Evolutionary conservation across 2,888 invertebrate species (phyloP), one percentile per base, ranked within the genome.

Genomic region (Erebia ligea): DNA sequence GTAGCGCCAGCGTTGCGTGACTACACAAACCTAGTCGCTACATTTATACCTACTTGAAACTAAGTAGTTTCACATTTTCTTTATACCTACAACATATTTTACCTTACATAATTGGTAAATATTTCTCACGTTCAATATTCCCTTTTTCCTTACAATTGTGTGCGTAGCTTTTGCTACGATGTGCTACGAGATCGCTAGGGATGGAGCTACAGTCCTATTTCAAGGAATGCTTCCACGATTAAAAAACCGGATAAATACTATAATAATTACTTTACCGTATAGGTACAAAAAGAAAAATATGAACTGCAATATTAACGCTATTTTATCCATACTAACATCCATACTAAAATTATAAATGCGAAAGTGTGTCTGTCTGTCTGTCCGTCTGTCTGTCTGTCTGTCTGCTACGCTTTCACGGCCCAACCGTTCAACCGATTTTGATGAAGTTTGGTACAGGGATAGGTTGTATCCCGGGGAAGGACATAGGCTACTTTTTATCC

Each of bases 1-100:
- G 45, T 62, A 45, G 50, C 48, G 48, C 13, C 59, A 50, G 40
- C 65, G 59, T 70, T 70, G 70, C 72, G 67, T 70, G 68, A 68
- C 70, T 56, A 13, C 42, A 40, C 56, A 67, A 34, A 45, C 45
- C 42, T n/a, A 52, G 54, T 52, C 8, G 19, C 54, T 17, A 57
- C 48, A 6, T 73, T 45, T 8, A 13, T 48, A 62, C 62, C 21
- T 42, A 19, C 17, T 40, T 61, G 15, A 0, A 34, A 34, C 34
- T 61, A 40, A 19, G 19, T 19, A 45, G 8, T 61, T 61, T 11
- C 61, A 59, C 19, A 62, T 21, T 62, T 62, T 62, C 21, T 21
- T 48, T 21, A 34, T 34, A 34, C 34, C 34, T 34, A 19, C 13
- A 45, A 5, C 4, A 5, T 17, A 52, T n/a, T 52, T 52, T 13